Percentiles rank a stretch among this genome's conserved stretches.
Conservation (phyloP, 2,888 invertebrate genomes). For the Aporophyla lueneburgensis region DNA sequence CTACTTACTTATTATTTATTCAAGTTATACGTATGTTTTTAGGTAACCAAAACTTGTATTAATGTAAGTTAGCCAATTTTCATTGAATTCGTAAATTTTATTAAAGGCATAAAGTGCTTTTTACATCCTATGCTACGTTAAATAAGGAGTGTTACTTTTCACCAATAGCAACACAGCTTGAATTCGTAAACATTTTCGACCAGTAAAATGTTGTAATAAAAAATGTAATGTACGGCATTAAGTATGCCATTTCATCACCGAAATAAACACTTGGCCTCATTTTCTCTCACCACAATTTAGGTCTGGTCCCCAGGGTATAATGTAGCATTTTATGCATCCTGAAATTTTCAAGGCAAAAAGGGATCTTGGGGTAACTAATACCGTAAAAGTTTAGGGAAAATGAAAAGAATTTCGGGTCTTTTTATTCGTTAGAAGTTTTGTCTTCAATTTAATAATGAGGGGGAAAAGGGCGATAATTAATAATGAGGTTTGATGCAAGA, state of each 20-base stretch:
- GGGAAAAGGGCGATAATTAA: slow-evolving; percentile 34
- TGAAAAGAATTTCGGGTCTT: slow-evolving; percentile 24
- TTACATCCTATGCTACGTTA: background rate
- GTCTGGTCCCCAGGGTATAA: slow-evolving; percentile 41
- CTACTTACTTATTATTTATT: background rate
- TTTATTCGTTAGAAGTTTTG: slow-evolving; percentile 32
- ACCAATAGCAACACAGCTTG: background rate
- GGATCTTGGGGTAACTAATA: slow-evolving; percentile 27
- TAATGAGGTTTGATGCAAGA: slow-evolving; percentile 39
- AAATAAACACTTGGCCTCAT: slow-evolving; percentile 45
- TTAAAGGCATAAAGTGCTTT: background rate
- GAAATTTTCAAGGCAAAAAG: slow-evolving; percentile 32
- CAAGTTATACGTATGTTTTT: background rate
- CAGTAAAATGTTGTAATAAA: slow-evolving; percentile 39
- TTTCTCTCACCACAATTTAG: slow-evolving; percentile 44
- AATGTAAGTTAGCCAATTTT: background rate
- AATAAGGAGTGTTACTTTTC: background rate
- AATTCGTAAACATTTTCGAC: slow-evolving; percentile 39
- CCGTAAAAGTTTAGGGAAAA: slow-evolving; percentile 43
- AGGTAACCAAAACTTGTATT: background rate
- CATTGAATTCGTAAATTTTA: background rate
- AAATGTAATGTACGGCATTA: slow-evolving; percentile 45
- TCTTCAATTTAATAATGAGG: slow-evolving; percentile 27
- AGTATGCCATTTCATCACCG: slow-evolving; percentile 46
- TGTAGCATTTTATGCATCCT: slow-evolving; percentile 49